Evolutionary conservation across 2,113 vertebrate species (phyloP).

Genomic region (Dicrurus megarhynchus): DNA sequence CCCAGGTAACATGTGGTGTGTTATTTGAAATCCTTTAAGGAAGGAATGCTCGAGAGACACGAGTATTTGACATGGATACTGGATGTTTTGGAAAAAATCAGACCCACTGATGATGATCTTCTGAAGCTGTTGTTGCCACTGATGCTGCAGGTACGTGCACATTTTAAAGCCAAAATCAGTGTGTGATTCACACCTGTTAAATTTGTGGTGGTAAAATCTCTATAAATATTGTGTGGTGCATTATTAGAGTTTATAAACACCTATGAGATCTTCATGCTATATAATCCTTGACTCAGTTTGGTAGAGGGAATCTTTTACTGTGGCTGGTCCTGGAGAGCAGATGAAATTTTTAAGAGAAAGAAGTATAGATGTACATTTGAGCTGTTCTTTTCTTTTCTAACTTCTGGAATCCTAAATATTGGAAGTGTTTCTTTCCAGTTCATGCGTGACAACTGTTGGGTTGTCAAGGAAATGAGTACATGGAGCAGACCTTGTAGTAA

Average conservation of each 20-base stretch:
- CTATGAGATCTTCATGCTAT: neutral
- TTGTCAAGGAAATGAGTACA: neutral
- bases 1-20: neutral
- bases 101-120: conserved; percentile 73
- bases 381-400: neutral
- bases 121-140: conserved; percentile 76
- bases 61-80: conserved; percentile 80
- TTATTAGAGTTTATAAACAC: neutral
- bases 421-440: neutral
- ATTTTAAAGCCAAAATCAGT: neutral
- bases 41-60: conserved; percentile 76
- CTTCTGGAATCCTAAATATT: neutral
- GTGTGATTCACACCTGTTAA: neutral
- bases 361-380: neutral
- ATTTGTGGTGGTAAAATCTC: neutral
- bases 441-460: neutral
- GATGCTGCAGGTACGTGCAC: conserved; percentile 69
- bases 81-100: conserved; percentile 77
- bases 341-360: neutral
- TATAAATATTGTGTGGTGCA: neutral
- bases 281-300: neutral
- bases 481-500: neutral
- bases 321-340: neutral
- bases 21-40: conserved; percentile 55
- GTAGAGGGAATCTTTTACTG: neutral